A percentile compares a stretch with the other conserved stretches of the same genome.
These are phyloP conservation scores for Clavelina lepadiformis DNA, from an alignment of 23 tunicate genomes.

Conservation along the genomic window DNA sequence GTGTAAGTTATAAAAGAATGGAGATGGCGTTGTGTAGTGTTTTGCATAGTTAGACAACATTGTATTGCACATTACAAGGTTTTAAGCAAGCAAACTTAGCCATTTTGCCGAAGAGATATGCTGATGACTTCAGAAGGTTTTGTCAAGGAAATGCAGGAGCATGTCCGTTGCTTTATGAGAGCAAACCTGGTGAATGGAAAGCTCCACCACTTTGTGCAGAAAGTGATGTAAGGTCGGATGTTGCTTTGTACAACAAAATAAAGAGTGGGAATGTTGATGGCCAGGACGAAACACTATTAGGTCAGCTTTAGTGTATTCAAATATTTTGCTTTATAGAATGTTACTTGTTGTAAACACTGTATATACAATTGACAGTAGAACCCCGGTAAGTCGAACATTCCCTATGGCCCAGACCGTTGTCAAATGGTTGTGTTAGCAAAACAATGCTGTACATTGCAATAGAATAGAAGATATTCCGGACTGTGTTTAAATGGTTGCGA, in stretches of 20 bases:
- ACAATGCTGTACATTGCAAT: too few species aligned
- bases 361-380: too few species aligned
- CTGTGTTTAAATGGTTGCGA: too few species aligned
- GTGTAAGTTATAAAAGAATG: too few species aligned
- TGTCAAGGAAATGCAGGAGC: conserved; percentile 54
- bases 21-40: neutral
- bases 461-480: too few species aligned
- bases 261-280: conserved; percentile 28
- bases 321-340: too few species aligned
- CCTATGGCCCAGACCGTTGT: too few species aligned
- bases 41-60: neutral
- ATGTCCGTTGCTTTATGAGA: conserved; percentile 55
- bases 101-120: conserved; percentile 41
- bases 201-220: conserved; percentile 36
- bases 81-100: conserved; percentile 83
- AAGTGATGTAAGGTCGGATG: conserved; percentile 66
- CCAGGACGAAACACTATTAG: conserved; percentile 24
- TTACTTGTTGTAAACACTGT: too few species aligned
- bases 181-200: conserved; percentile 67
- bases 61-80: conserved; percentile 17
- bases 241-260: conserved; percentile 42
- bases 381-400: too few species aligned
- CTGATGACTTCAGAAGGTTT: conserved; percentile 56
- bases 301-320: conserved; percentile 12
- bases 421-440: too few species aligned